Conservation (phyloP, 2,113 vertebrate genomes). For the Sigmodon hispidus region DNA sequence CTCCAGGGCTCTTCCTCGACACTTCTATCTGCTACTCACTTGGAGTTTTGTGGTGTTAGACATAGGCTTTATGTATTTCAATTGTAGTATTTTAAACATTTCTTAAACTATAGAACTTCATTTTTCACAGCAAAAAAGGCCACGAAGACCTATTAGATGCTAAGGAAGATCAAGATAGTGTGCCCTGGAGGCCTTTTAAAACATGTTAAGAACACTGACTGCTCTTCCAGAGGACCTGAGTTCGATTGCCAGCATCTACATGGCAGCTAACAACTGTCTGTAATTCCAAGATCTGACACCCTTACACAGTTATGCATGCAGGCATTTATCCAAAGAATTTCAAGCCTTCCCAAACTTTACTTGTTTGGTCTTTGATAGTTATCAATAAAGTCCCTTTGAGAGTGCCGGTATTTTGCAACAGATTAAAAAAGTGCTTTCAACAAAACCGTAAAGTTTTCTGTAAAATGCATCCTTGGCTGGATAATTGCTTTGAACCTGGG, state of each 20-base stretch:
- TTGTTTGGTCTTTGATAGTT: neutral
- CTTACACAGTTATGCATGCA: neutral
- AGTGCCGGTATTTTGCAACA: neutral
- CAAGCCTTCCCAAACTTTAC: neutral
- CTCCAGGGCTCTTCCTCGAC: neutral
- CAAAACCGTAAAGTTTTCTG: neutral
- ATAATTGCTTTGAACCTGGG: slow-evolving; percentile 43
- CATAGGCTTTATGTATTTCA: neutral
- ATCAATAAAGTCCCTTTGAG: neutral
- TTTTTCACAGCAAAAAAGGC: neutral
- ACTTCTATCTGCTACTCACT: neutral
- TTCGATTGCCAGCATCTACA: neutral
- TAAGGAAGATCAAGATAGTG: neutral
- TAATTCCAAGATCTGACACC: neutral
- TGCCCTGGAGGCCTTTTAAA: neutral
- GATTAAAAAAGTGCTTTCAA: slow-evolving; percentile 19
- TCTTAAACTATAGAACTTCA: neutral
- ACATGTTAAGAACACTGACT: neutral
- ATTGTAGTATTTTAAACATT: neutral
- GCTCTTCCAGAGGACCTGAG: neutral
- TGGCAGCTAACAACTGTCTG: neutral
- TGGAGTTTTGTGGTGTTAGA: neutral
- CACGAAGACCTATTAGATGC: neutral
- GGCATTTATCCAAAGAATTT: neutral
- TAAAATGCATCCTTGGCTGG: neutral